Evolutionary conservation across 1,140 invertebrate genomes (phyloP).

Genomic region (Drosophila murphyi): DNA sequence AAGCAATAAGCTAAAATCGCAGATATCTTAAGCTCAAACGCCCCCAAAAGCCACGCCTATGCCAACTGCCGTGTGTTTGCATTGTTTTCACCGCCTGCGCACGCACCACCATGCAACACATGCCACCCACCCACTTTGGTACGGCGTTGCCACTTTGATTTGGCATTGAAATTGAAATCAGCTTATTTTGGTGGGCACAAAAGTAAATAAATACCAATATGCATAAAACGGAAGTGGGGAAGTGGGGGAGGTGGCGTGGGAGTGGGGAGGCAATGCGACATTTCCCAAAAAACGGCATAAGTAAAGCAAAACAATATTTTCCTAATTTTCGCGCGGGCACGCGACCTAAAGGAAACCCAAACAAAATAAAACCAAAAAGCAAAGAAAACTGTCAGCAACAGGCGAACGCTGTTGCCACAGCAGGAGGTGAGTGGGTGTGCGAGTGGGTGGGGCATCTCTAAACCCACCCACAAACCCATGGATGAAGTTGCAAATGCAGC

Average conservation of each 20-base stretch:
- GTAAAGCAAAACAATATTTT: slow-evolving; percentile 76
- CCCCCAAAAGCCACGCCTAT: slow-evolving; percentile 7
- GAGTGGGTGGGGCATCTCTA: slow-evolving; percentile 7
- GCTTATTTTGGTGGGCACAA: slow-evolving; percentile 42
- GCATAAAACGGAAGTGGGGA: slow-evolving; percentile 13
- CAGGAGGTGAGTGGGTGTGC: slow-evolving; percentile 28
- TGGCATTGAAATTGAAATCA: slow-evolving; percentile 73
- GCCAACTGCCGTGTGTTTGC: slow-evolving; percentile 13
- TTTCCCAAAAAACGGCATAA: slow-evolving; percentile 23
- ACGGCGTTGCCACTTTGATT: slow-evolving; percentile 57
- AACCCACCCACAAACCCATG: slow-evolving; percentile 1
- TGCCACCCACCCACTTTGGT: background rate
- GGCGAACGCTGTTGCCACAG: slow-evolving; percentile 41
- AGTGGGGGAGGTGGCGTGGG: background rate
- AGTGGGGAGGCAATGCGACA: background rate
- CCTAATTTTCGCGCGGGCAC: slow-evolving; percentile 77
- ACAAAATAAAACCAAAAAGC: slow-evolving; percentile 46
- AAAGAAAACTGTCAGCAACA: slow-evolving; percentile 78
- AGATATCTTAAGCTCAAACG: background rate
- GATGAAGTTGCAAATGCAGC: slow-evolving; percentile 41
- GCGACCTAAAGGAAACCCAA: slow-evolving; percentile 65
- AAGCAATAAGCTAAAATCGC: background rate
- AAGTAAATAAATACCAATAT: slow-evolving; percentile 55
- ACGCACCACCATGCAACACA: background rate
- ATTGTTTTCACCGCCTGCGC: slow-evolving; percentile 12